Evolutionary conservation across 2,113 vertebrate genomes (phyloP).

Genomic region (Labrus mixtus): DNA sequence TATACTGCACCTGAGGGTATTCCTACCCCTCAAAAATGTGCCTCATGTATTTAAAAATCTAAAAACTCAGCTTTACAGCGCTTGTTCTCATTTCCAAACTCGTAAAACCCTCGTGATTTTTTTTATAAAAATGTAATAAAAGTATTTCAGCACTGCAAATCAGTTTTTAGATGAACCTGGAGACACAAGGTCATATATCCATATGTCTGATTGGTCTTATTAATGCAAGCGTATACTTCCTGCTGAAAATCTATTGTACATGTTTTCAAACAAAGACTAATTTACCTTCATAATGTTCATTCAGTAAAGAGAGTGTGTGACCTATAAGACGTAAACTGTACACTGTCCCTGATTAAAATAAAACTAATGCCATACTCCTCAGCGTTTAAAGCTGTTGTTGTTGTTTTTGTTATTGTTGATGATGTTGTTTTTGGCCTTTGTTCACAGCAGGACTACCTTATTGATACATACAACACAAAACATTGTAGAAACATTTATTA

Average conservation of each 20-base stretch:
- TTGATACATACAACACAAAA: too few species aligned
- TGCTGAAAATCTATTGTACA: neutral
- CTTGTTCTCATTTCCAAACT: constrained; percentile 17
- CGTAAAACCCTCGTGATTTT: neutral
- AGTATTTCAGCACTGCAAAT: constrained; percentile 10
- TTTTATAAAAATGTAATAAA: constrained; percentile 27
- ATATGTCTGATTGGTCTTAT: neutral
- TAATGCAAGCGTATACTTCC: neutral
- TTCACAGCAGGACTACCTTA: too few species aligned
- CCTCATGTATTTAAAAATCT: constrained; percentile 10
- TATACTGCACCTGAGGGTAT: constrained; percentile 22
- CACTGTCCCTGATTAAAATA: too few species aligned
- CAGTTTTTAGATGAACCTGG: neutral
- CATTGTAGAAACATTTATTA: too few species aligned
- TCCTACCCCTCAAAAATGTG: constrained; percentile 9
- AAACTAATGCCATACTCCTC: too few species aligned
- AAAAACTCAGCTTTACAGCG: constrained; percentile 24
- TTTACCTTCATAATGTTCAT: neutral
- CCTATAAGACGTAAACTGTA: too few species aligned
- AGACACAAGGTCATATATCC: neutral
- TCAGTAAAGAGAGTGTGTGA: neutral
- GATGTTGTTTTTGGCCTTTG: too few species aligned
- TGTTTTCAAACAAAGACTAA: neutral
- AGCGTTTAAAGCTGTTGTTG: too few species aligned
- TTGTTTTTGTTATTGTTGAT: too few species aligned